Base-by-base conservation (phyloP, 2,113 vertebrate genomes). In the Triplophysa tibetana region DNA sequence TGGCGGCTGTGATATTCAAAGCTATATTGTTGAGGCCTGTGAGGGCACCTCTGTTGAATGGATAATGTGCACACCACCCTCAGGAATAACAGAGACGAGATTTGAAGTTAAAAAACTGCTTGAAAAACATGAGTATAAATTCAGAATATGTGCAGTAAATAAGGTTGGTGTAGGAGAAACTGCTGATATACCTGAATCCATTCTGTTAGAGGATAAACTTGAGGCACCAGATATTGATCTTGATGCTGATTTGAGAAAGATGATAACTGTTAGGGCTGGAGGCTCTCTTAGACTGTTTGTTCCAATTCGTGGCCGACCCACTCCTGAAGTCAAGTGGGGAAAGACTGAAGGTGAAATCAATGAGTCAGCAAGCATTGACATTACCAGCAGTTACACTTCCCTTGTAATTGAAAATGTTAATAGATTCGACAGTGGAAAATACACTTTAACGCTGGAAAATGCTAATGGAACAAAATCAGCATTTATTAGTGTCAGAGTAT, bases 121-220 rank as follows among this genome's bases (percentile, higher is more conserved):
- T 72, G 97, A 98, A 92, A 98, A 98, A 79, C 96, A 98, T 3
- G 96, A 98, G 84, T 99, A 99, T 85, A 95, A 96, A 86, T 98
- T 99, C 90, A 95, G 97, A 83, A 92, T 99, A 50, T 99, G 95
- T 90, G 98, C 96, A 60, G 90, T 99, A 76, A 99, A 99, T 88
- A 98, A 96, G 92, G 93, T 94, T 84, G 98, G 98, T 83, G 94
- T 99, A 83, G 98, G 98, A 79, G 98, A 99, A 70, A 96, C 96
- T 86, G 96, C 96, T 70, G 95, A 98, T 86, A 85, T 98, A 78
- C 91, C 96, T 79, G 96, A 94, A 84, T 93, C 94, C 80, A 84
- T 98, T 69, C 70, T 95, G 70, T 87, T 96, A 41, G 95, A 98
- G 90, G 96, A 99, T 86, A 99, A 98, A 85, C 86, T 99, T 77